These are phyloP conservation scores for Vicugna pacos DNA, from an alignment of 2,113 vertebrate genomes.

Conservation along the genomic window DNA sequence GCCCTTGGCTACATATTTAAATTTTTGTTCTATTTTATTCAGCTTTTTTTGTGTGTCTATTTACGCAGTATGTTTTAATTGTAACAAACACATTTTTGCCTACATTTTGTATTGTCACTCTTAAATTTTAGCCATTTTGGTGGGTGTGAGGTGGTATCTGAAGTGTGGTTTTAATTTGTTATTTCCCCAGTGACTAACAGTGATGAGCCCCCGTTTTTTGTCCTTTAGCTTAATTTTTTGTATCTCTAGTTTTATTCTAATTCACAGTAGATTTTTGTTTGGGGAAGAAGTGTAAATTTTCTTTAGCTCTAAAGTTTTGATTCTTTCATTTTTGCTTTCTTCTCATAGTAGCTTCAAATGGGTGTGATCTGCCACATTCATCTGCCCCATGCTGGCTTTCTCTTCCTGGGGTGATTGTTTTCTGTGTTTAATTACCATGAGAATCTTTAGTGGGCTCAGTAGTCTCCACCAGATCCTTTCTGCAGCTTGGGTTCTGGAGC, in stretches of 20 bases:
- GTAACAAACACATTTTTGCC: not conserved
- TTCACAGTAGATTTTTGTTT: constrained; percentile 6
- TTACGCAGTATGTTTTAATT: not conserved
- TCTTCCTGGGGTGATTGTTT: not conserved
- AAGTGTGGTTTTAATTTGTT: constrained; percentile 21
- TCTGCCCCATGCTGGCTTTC: not conserved
- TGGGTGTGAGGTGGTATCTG: not conserved
- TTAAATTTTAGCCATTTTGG: constrained; percentile 33
- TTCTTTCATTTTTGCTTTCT: constrained; percentile 31
- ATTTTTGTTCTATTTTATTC: constrained; percentile 41
- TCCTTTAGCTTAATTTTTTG: not conserved
- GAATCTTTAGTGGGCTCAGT: not conserved
- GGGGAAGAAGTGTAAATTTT: not conserved
- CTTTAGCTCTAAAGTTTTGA: constrained; percentile 18
- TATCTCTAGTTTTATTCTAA: constrained; percentile 14
- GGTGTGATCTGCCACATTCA: not conserved
- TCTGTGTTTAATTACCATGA: not conserved
- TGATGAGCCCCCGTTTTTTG: not conserved
- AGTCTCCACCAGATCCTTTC: not conserved
- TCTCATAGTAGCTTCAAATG: not conserved
- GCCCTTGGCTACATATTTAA: not conserved
- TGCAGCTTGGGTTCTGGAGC: not conserved
- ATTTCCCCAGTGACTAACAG: not conserved
- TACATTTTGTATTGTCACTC: not conserved
- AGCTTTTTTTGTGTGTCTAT: constrained; percentile 25